phyloP scores from a whole-genome alignment of 2,797 vertebrate genomes.

The Chaetodon trifasciatus region DNA sequence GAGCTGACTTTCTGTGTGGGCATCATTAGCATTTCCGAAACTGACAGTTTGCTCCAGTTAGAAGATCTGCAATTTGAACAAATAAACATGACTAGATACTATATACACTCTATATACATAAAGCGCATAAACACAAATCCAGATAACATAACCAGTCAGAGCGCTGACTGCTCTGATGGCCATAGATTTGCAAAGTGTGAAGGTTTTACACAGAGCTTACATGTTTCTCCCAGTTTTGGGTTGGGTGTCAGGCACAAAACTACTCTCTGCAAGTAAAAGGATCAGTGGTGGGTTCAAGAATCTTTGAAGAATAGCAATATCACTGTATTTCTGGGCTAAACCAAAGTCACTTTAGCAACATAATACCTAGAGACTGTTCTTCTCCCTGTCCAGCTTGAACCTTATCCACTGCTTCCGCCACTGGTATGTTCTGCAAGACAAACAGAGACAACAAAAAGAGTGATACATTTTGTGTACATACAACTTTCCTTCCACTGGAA shows the following conservation, averaged over 20 bases:
- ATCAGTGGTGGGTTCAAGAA: not conserved
- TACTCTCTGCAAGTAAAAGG: conserved; percentile 82
- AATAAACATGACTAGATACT: conserved; percentile 12
- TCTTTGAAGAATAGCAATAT: not conserved
- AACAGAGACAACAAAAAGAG: conserved; percentile 18
- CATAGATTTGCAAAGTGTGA: conserved; percentile 10
- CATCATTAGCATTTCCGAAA: conserved; percentile 78
- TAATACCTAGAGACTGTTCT: conserved; percentile 82
- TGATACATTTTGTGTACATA: not conserved
- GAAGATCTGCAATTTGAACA: conserved; percentile 59
- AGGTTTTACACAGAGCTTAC: conserved; percentile 83
- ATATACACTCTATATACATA: not conserved
- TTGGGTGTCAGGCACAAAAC: conserved; percentile 87
- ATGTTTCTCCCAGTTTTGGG: conserved; percentile 68
- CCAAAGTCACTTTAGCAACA: conserved; percentile 27
- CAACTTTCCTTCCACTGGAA: not conserved
- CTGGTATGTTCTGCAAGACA: conserved; percentile 73
- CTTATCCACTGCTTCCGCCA: conserved; percentile 69
- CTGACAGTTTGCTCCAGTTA: conserved; percentile 71
- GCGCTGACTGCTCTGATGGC: not conserved
- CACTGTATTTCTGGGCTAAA: not conserved
- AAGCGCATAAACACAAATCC: not conserved
- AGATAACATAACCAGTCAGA: not conserved
- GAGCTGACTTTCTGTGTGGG: conserved; percentile 68
- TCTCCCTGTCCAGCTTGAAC: conserved; percentile 61